phyloP scores from a whole-genome alignment of 2,888 invertebrate species.

The Nephrotoma flavescens region DNA sequence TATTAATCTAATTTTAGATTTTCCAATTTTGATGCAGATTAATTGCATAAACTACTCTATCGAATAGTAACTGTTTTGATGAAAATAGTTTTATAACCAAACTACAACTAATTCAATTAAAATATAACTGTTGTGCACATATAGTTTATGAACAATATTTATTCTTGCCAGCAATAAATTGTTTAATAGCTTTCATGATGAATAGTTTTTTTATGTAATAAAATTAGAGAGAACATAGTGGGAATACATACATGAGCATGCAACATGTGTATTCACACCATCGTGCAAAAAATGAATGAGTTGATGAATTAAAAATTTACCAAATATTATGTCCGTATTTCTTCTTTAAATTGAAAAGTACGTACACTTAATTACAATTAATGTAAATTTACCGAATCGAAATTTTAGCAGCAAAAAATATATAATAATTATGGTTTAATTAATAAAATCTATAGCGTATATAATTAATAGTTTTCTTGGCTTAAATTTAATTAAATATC shows the following conservation, averaged over 20 bases:
- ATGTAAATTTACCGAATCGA: not conserved
- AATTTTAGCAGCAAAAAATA: not conserved
- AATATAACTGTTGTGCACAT: not conserved
- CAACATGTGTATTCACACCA: not conserved
- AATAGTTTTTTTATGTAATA: not conserved
- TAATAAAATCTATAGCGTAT: not conserved
- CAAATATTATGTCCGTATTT: not conserved
- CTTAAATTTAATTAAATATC: not conserved
- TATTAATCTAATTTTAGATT: not conserved
- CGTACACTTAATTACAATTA: not conserved
- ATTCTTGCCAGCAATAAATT: not conserved
- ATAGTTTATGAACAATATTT: not conserved
- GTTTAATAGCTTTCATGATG: not conserved
- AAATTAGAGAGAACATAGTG: too few relatives aligned
- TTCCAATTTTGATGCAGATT: not conserved
- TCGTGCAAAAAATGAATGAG: not conserved
- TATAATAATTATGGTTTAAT: not conserved
- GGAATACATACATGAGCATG: not conserved
- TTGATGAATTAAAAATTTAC: not conserved
- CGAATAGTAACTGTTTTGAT: not conserved
- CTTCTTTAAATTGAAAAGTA: not conserved
- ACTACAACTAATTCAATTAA: not conserved
- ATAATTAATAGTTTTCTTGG: not conserved
- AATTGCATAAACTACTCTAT: not conserved
- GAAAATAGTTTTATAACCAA: not conserved